phyloP scores from a whole-genome alignment of 2,888 invertebrate genomes.

The Drosophila incognita region DNA sequence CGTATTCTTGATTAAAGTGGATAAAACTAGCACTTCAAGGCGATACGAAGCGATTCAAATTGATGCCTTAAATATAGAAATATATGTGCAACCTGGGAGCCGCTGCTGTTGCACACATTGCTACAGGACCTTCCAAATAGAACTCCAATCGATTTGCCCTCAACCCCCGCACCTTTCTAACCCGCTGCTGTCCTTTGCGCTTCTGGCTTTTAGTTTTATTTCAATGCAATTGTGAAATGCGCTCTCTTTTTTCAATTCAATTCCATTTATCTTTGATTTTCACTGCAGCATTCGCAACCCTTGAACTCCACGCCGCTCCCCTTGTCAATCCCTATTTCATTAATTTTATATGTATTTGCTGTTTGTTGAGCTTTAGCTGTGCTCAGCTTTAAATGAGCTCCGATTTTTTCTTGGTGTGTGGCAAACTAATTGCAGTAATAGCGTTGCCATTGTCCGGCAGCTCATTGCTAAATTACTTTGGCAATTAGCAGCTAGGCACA shows the following conservation, averaged over 20 bases:
- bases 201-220: constrained; percentile 58
- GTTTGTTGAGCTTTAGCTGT: constrained; percentile 4
- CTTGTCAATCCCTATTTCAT: constrained; percentile 36
- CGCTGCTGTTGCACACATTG: constrained; percentile 2
- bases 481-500: constrained; percentile 65
- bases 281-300: constrained; percentile 24
- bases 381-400: constrained; percentile 23
- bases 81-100: not conserved
- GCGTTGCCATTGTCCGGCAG: constrained; percentile 27
- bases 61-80: constrained; percentile 41
- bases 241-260: constrained; percentile 58
- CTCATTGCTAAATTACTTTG: constrained; percentile 69
- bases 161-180: not conserved
- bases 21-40: constrained; percentile 27
- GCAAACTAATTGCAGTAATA: constrained; percentile 58
- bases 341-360: constrained; percentile 62
- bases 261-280: constrained; percentile 78
- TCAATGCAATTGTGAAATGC: constrained; percentile 67
- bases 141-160: not conserved
- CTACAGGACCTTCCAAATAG: not conserved
- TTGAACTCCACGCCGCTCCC: not conserved
- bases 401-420: constrained; percentile 10
- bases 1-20: constrained; percentile 41
- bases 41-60: constrained; percentile 42
- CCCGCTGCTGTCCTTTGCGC: not conserved